Evolutionary conservation across 1,140 invertebrate genomes (phyloP).

Genomic region (Triops longicaudatus): DNA sequence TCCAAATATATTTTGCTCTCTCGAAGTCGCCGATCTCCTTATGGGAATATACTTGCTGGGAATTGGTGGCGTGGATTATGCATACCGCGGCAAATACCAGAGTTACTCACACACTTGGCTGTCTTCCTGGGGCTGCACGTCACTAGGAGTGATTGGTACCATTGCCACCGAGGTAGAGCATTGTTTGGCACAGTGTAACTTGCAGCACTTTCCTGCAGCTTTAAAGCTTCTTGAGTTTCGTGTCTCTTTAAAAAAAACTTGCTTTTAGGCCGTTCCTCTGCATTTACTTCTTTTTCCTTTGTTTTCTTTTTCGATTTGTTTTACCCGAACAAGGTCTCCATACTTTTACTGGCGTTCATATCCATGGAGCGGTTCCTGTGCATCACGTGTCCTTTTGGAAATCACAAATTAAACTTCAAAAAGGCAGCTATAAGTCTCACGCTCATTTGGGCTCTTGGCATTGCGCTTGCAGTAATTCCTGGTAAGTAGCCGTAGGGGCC

Average conservation of each 20-base stretch:
- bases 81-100: constrained; percentile 55
- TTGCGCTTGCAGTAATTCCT: constrained; percentile 55
- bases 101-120: constrained; percentile 56
- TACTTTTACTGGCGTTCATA: constrained; percentile 65
- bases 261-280: background rate
- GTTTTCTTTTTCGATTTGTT: constrained; percentile 29
- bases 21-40: constrained; percentile 58
- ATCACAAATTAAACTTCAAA: constrained; percentile 47
- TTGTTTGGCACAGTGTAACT: background rate
- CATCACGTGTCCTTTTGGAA: constrained; percentile 57
- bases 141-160: constrained; percentile 57
- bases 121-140: constrained; percentile 54
- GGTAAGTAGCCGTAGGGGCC: constrained; percentile 38
- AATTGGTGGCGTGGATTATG: constrained; percentile 57
- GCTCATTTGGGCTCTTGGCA: constrained; percentile 55
- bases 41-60: constrained; percentile 69
- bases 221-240: background rate
- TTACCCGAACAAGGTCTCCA: constrained; percentile 47
- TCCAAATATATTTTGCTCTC: background rate
- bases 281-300: background rate
- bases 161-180: constrained; percentile 54
- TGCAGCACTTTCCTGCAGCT: background rate
- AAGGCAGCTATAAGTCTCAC: constrained; percentile 47
- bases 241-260: background rate
- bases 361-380: constrained; percentile 63